Evolutionary conservation across 23 tunicate species (phyloP).

Genomic region (Diplosoma virens): DNA sequence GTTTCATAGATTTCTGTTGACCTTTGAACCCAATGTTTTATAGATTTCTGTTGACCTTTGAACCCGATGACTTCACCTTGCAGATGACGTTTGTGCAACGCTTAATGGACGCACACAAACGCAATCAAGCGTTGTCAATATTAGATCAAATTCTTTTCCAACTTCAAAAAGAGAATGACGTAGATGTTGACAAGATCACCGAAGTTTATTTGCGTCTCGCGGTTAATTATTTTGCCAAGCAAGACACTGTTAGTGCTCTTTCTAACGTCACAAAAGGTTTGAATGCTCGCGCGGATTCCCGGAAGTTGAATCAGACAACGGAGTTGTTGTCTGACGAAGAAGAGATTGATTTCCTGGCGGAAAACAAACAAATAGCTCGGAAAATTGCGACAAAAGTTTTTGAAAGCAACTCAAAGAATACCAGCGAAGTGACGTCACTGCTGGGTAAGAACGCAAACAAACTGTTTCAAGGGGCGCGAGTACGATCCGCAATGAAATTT

Average conservation of each 20-base stretch:
- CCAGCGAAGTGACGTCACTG: slow-evolving; percentile 27
- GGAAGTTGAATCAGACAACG: not conserved
- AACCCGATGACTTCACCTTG: slow-evolving; percentile 52
- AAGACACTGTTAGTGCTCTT: slow-evolving; percentile 49
- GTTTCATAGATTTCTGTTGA: not conserved
- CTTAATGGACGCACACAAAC: slow-evolving; percentile 40
- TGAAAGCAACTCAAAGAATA: slow-evolving; percentile 23
- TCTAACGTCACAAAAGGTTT: slow-evolving; percentile 53
- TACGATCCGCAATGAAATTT: slow-evolving; percentile 36
- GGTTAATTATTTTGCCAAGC: slow-evolving; percentile 40
- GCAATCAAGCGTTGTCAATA: slow-evolving; percentile 56
- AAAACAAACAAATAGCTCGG: slow-evolving; percentile 19
- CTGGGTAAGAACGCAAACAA: slow-evolving; percentile 57
- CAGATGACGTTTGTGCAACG: slow-evolving; percentile 79
- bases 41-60: slow-evolving; percentile 72
- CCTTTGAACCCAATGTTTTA: not conserved
- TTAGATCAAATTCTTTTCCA: slow-evolving; percentile 48
- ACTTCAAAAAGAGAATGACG: slow-evolving; percentile 22
- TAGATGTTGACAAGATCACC: slow-evolving; percentile 34
- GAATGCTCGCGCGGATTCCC: slow-evolving; percentile 24
- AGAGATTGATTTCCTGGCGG: slow-evolving; percentile 24
- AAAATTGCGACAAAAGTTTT: slow-evolving; percentile 46
- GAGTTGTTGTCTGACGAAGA: slow-evolving; percentile 9
- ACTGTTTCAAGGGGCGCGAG: slow-evolving; percentile 41
- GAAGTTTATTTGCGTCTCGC: slow-evolving; percentile 52